Conservation (phyloP, 2,113 vertebrate species). For the Sphyrna mokarran region DNA sequence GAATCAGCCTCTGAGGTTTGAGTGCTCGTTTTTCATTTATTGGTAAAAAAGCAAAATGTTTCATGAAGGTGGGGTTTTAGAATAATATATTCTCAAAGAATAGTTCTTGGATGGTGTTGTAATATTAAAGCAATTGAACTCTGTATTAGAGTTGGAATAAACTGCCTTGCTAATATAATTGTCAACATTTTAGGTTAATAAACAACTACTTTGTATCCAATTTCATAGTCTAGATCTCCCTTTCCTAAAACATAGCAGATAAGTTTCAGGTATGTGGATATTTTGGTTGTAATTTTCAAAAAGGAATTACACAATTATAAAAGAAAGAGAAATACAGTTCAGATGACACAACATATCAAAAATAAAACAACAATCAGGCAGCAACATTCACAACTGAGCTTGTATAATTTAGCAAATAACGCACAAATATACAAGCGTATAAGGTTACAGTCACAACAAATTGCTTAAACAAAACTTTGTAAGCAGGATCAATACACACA, state of each 20-base stretch:
- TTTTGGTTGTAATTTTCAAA: neutral
- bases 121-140: neutral
- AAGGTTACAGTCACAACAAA: neutral
- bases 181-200: neutral
- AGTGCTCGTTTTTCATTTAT: too few relatives aligned
- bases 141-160: neutral
- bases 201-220: neutral
- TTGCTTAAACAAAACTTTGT: neutral
- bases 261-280: neutral
- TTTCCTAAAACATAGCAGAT: neutral
- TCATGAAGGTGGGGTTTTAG: neutral
- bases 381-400: neutral
- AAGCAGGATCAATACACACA: neutral
- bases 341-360: neutral
- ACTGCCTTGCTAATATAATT: neutral
- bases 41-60: too few relatives aligned
- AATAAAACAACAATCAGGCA: neutral
- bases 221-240: neutral
- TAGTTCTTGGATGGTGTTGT: neutral
- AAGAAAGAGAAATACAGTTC: neutral
- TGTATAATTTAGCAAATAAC: constrained; percentile 18
- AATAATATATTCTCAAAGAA: neutral
- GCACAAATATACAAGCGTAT: neutral
- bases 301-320: neutral
- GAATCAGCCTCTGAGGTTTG: too few relatives aligned